Conservation (phyloP, 92 coral and sea anemone species). For the Meandrina meandrites region DNA sequence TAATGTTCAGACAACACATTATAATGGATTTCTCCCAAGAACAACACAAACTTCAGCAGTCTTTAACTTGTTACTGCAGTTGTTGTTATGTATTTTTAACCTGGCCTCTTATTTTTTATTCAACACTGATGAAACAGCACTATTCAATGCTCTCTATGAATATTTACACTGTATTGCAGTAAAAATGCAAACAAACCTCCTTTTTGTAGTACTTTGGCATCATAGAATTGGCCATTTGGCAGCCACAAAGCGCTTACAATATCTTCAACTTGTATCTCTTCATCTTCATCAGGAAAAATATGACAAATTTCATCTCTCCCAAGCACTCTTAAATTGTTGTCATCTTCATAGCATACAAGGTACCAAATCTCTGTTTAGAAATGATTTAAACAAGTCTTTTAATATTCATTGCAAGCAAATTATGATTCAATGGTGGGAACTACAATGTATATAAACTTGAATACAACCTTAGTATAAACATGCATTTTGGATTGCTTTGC, state of each 20-base stretch:
- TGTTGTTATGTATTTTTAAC: too few relatives aligned
- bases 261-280: conserved; percentile 45
- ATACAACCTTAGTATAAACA: too few relatives aligned
- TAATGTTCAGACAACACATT: too few relatives aligned
- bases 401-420: too few relatives aligned
- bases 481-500: too few relatives aligned
- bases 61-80: too few relatives aligned
- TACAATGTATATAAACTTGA: too few relatives aligned
- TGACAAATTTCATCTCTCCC: conserved; percentile 34
- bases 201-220: conserved; percentile 46
- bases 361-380: conserved; percentile 46
- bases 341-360: conserved; percentile 55
- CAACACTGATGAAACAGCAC: too few relatives aligned
- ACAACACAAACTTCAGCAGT: too few relatives aligned
- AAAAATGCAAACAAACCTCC: conserved; percentile 13
- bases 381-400: not conserved
- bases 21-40: too few relatives aligned
- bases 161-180: not conserved
- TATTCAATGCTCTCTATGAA: not conserved
- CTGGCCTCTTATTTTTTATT: too few relatives aligned
- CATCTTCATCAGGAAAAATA: conserved; percentile 39
- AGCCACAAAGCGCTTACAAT: conserved; percentile 57
- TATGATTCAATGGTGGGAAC: too few relatives aligned
- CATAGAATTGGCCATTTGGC: conserved; percentile 47
- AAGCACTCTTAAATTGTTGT: conserved; percentile 32